phyloP scores from a whole-genome alignment of 2,888 invertebrate species.

The Tanypteryx hageni region DNA sequence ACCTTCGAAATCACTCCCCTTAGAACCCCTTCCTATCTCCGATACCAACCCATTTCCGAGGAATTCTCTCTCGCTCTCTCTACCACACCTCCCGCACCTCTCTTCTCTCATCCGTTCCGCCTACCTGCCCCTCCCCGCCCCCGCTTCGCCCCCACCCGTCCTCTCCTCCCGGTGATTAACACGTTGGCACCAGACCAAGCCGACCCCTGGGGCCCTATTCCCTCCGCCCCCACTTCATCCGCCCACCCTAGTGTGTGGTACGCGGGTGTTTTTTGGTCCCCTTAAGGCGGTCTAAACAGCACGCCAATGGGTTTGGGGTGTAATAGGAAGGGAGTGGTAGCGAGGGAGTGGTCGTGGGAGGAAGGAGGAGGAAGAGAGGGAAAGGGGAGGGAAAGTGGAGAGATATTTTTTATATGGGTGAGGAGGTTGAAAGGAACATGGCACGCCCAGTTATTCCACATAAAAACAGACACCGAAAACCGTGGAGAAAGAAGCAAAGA shows the following conservation, averaged over 20 bases:
- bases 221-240: background rate
- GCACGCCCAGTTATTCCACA: background rate
- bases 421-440: background rate
- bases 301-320: background rate
- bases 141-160: background rate
- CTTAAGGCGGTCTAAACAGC: constrained; percentile 29
- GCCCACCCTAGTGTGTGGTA: background rate
- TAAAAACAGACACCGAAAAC: constrained; percentile 5
- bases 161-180: constrained; percentile 42
- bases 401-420: background rate
- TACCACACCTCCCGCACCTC: background rate
- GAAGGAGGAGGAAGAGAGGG: background rate
- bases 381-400: no score
- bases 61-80: background rate
- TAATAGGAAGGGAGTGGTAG: background rate
- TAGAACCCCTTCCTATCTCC: background rate
- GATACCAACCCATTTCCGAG: background rate
- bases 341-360: constrained; percentile 10
- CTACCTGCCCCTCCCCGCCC: background rate
- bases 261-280: background rate
- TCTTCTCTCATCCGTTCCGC: background rate
- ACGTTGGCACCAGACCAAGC: constrained; percentile 52
- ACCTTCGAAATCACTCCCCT: no score
- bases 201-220: background rate
- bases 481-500: background rate